A percentile compares a stretch with the other conserved stretches of the same genome.
Conservation (phyloP, 1,140 invertebrate species). For the Paralvinella palmiformis region DNA sequence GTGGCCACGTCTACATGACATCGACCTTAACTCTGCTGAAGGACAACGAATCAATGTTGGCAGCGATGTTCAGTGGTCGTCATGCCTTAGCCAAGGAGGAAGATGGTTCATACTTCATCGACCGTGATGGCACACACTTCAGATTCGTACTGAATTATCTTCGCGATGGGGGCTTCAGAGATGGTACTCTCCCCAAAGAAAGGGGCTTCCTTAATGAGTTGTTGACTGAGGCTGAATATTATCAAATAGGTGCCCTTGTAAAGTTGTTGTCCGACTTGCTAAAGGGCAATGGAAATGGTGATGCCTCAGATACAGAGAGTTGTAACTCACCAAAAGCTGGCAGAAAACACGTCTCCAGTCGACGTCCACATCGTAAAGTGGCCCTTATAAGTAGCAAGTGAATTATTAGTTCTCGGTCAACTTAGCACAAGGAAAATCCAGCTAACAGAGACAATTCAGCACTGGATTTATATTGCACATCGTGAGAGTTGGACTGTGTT, state of each 20-base stretch:
- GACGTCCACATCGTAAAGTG: neutral
- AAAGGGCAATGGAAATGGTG: neutral
- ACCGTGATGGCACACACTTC: constrained; percentile 43
- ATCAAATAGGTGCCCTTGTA: constrained; percentile 32
- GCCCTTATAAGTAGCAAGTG: no score
- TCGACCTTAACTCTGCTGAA: constrained; percentile 20
- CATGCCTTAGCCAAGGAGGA: constrained; percentile 34
- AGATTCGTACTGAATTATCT: constrained; percentile 42
- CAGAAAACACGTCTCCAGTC: neutral
- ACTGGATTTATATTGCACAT: no score
- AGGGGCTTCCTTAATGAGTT: constrained; percentile 32
- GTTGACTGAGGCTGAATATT: constrained; percentile 37
- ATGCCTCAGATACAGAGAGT: neutral
- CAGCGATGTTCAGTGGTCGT: constrained; percentile 46
- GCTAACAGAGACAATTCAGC: no score
- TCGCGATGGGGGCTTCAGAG: constrained; percentile 32
- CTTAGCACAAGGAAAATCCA: no score
- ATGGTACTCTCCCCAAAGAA: constrained; percentile 28
- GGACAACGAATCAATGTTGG: constrained; percentile 44
- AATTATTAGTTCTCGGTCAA: no score
- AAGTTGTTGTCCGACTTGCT: constrained; percentile 24
- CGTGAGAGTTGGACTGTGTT: no score
- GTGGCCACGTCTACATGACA: constrained; percentile 24
- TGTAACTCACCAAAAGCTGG: neutral
- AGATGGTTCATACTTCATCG: constrained; percentile 42